These are phyloP conservation scores for Parasteatoda lunata DNA, from an alignment of 2,888 invertebrate genomes.

Conservation along the genomic window DNA sequence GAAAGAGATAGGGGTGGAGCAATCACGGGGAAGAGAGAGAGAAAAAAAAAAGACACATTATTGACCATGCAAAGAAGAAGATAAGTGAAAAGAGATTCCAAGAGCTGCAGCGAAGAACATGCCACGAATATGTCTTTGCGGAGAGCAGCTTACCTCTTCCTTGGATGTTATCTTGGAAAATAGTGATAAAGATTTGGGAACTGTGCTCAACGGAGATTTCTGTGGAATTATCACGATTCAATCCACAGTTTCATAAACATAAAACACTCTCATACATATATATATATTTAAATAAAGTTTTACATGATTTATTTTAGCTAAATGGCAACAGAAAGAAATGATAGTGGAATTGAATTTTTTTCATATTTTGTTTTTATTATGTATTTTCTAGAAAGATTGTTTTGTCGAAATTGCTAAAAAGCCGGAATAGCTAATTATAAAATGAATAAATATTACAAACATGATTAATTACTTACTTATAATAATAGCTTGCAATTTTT, in stretches of 20 bases:
- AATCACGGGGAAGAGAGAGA: conserved; percentile 1
- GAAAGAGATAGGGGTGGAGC: neutral
- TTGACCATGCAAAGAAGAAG: neutral
- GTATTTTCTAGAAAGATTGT: too few species aligned
- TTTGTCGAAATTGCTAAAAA: too few species aligned
- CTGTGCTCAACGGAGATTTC: conserved; percentile 44
- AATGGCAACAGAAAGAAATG: neutral
- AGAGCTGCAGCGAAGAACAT: conserved; percentile 45
- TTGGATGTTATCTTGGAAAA: conserved; percentile 48
- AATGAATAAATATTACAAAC: too few species aligned
- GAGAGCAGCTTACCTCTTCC: conserved; percentile 59
- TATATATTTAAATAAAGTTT: neutral
- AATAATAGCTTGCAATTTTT: too few species aligned
- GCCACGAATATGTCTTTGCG: conserved; percentile 13
- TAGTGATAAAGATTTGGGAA: conserved; percentile 43
- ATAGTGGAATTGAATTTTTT: too few species aligned
- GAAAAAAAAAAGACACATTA: neutral
- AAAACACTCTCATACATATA: neutral
- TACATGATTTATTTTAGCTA: neutral
- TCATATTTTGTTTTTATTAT: too few species aligned
- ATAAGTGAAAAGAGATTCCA: neutral
- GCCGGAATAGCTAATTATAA: too few species aligned
- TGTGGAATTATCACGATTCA: conserved; percentile 49
- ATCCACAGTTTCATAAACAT: neutral
- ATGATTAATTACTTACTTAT: too few species aligned